Evolutionary conservation across 2,888 invertebrate species (phyloP).

Genomic region (Scelioninae gen. 2): DNA sequence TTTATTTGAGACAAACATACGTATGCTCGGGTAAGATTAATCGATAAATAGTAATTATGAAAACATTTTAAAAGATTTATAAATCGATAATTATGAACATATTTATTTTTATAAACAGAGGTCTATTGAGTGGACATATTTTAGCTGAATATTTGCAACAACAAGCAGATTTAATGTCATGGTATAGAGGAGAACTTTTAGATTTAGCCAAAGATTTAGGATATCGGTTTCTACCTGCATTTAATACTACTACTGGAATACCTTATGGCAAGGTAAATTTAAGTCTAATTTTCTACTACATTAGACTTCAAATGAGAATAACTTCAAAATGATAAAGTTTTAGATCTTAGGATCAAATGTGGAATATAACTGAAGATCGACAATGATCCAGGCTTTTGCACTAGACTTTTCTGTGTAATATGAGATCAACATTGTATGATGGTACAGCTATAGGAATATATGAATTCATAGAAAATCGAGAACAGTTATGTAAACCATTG

Average conservation of each 20-base stretch:
- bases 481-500: no score
- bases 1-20: conserved; percentile 98
- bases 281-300: neutral
- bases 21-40: conserved; percentile 92
- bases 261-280: conserved; percentile 91
- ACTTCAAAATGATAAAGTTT: no score
- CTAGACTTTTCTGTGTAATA: no score
- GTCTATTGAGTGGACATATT: conserved; percentile 94
- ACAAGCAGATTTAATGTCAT: conserved; percentile 83
- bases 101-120: conserved; percentile 77
- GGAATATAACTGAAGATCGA: no score
- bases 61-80: no score
- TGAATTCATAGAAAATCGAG: no score
- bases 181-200: conserved; percentile 93
- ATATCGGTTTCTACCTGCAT: conserved; percentile 94
- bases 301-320: no score
- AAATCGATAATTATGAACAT: conserved; percentile 5
- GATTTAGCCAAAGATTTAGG: conserved; percentile 95
- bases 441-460: no score
- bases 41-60: no score
- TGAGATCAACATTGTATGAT: no score
- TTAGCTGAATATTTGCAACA: conserved; percentile 88
- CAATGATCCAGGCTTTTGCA: no score
- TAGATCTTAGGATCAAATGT: no score
- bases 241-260: conserved; percentile 97